Base-by-base conservation (phyloP, 2,888 invertebrate genomes). In the Andrena haemorrhoa region DNA sequence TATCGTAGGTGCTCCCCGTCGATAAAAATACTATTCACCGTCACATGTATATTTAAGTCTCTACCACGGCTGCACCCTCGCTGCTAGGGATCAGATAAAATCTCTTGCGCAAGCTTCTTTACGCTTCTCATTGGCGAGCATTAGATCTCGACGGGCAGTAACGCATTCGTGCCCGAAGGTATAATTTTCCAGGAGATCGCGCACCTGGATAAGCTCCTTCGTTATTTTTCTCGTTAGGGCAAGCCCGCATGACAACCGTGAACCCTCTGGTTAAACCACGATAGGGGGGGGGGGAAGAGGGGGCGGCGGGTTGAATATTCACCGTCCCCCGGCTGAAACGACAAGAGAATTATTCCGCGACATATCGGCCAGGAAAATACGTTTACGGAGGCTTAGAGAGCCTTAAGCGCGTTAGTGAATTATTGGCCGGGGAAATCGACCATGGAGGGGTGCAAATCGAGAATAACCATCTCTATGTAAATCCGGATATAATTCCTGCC, bases 401-500 rank as follows among this genome's bases (percentile, higher is more conserved):
- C 61, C 78, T 84, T 83, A 84, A 84, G 84, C 84, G 80, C 72
- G 79, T 69, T 82, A 71, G 80, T 84, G 83, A 84, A 79, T 83
- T 84, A 84, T 79, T 80, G 81, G 84, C 72, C 49, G 41, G 73
- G 84, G 78, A 81, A 81, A 85, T 81, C 84, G 81, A 84, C 49
- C 78, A 75, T 73, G 29, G 41, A 73, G 66, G 75, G 73, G 69
- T 73, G 84, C 85, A 81, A 84, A 85, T 85, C 84, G 84, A 84
- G 84, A 85, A 84, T 85, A 84, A 85, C 84, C 85, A 81, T 85
- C 75, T 81, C 77, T 75, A 80, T 75, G 85, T 73, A 84, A 85
- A 85, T 84, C 84, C 75, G 78, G 63, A 72, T 79, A 78, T 84
- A 82, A 83, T 84, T 82, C 79, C 73, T 61, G 31, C 60, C 41